Evolutionary conservation across 2,113 vertebrate species (phyloP).

Genomic region (Zapornia atra): DNA sequence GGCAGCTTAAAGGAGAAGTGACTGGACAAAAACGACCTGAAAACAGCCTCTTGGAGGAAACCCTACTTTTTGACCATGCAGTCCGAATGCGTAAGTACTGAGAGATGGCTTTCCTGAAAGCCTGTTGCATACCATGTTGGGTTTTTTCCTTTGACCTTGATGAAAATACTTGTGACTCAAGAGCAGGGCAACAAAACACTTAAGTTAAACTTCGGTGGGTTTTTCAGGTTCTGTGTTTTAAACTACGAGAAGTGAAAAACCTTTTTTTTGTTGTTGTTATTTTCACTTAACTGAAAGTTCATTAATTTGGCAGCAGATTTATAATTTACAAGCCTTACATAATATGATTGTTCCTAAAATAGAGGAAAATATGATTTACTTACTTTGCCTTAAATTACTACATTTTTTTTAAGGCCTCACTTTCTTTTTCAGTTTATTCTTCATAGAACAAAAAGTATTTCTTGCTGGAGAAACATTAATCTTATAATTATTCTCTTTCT

Average conservation of each 20-base stretch:
- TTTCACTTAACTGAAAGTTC: not conserved
- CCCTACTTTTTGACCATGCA: conserved; percentile 88
- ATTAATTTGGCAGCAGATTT: not conserved
- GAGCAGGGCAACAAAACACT: not conserved
- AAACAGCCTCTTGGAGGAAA: conserved; percentile 94
- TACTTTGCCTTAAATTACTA: not conserved
- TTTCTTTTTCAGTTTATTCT: not conserved
- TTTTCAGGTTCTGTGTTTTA: not conserved
- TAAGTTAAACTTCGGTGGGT: not conserved
- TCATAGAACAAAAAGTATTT: not conserved
- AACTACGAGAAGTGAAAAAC: not conserved
- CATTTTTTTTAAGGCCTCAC: not conserved
- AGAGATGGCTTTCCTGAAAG: not conserved
- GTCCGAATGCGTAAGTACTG: conserved; percentile 82
- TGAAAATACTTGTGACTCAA: not conserved
- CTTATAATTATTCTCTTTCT: not conserved
- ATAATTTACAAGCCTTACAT: not conserved
- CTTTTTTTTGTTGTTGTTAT: not conserved
- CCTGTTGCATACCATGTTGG: rapidly evolving
- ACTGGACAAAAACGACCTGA: conserved; percentile 88
- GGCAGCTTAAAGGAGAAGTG: conserved; percentile 94
- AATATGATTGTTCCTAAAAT: not conserved
- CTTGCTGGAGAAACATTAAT: not conserved
- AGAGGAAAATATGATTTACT: not conserved
- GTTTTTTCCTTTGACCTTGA: not conserved